Evolutionary conservation across 2,113 vertebrate species (phyloP), one percentile per base, ranked within the genome.

Genomic region (Mixornis gularis): DNA sequence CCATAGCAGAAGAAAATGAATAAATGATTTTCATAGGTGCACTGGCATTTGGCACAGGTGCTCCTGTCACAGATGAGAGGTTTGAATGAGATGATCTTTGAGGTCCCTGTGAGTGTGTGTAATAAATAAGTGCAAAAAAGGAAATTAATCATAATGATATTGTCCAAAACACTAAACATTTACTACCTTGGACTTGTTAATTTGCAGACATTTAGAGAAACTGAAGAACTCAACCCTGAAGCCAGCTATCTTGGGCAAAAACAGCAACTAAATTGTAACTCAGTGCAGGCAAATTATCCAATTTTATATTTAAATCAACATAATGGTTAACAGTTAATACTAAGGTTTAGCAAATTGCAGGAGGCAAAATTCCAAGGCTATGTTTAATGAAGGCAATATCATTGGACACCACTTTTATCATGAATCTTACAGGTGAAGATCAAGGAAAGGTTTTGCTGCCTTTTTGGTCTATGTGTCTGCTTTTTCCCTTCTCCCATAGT

Each of bases 51-150:
- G 27, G 26, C 15, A n/a, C n/a, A n/a, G 5, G 5, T 56, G 19
- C 30, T 26, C 14, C 6, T 52, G 26, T 7, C 8, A 18, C 36
- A 11, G 21, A 34, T 3, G 1, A 0, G 3, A 9, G 0, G 0
- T 8, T 30, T 10, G 29, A 71, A 29, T 6, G 18, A n/a, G 17
- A 25, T 26, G 12, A 46, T 55, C 7, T 49, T 13, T 60, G n/a
- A n/a, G 3, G 13, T 69, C 7, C 2, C 7, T 49, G 10, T 19
- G 4, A 40, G 38, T 43, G 12, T 55, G 7, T n/a, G 4, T 4
- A 74, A 52, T n/a, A 71, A 71, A 9, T 22, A 51, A 68, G 5
- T 51, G 12, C 1, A 36, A 82, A 58, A 56, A 84, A 17, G 1
- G 3, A 48, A 59, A 87, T 49, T 4, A 63, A 22, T 46, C 46